phyloP scores from a whole-genome alignment of 2,888 invertebrate species.

The Pogonocherus hispidulus region DNA sequence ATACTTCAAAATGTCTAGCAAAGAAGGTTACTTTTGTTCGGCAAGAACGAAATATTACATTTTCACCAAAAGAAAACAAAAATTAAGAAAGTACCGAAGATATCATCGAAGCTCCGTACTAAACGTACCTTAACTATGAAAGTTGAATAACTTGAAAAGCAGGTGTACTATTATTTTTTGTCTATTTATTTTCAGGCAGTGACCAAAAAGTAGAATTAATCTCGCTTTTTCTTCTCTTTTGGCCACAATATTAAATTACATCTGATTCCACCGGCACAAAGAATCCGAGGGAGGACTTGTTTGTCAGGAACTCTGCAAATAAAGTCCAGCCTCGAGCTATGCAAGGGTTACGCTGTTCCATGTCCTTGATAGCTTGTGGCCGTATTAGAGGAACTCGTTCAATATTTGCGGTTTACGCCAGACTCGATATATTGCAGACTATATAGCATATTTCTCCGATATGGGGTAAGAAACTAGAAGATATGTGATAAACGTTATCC shows the following conservation, averaged over 20 bases:
- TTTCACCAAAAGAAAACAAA: no score
- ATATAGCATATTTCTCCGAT: not conserved
- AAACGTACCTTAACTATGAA: no score
- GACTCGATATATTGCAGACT: not conserved
- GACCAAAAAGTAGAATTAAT: no score
- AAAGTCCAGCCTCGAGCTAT: not conserved
- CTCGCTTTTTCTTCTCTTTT: not conserved
- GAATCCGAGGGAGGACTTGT: not conserved
- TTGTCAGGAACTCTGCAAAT: not conserved
- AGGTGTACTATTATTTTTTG: no score
- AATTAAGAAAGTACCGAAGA: no score
- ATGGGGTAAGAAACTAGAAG: not conserved
- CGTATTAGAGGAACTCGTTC: not conserved
- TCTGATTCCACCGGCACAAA: not conserved
- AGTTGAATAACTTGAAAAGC: no score
- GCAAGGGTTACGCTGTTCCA: not conserved
- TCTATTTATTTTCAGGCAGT: no score
- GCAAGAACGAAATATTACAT: no score
- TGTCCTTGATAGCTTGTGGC: not conserved
- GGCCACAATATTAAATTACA: not conserved
- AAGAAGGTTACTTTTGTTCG: no score
- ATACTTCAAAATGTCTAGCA: no score
- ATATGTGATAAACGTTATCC: no score
- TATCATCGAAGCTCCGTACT: no score
- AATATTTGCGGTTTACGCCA: not conserved